phyloP scores from a whole-genome alignment of 2,888 invertebrate genomes.

The Gastracanthus pulcherrimus region DNA sequence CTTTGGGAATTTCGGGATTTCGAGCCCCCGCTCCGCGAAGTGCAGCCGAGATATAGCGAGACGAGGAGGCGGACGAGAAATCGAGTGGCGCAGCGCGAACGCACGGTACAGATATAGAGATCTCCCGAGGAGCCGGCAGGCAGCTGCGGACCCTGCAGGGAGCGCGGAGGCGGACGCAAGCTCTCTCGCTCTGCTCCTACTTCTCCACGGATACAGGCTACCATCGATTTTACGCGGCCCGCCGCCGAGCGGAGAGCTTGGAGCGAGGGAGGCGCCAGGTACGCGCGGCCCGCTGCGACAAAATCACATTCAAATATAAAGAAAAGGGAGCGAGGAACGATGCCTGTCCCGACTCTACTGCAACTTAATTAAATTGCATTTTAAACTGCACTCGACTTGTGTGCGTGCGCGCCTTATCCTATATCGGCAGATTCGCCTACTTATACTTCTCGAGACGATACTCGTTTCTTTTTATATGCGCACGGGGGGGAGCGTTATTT shows the following conservation, averaged over 20 bases:
- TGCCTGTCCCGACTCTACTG: neutral
- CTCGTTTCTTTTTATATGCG: no score
- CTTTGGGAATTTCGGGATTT: constrained; percentile 65
- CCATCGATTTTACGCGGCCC: constrained; percentile 20
- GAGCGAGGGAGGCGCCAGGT: neutral
- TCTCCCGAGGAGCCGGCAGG: neutral
- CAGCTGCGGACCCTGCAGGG: neutral
- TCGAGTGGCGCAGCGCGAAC: neutral
- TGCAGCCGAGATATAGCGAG: neutral
- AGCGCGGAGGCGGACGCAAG: neutral
- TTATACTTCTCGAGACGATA: no score
- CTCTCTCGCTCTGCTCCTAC: no score
- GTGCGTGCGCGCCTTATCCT: no score
- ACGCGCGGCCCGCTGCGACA: neutral
- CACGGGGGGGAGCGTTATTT: no score
- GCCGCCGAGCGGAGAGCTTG: constrained; percentile 28
- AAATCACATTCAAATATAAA: neutral
- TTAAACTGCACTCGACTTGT: no score
- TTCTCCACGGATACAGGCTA: neutral
- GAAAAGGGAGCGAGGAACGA: neutral
- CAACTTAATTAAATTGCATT: constrained; percentile 4
- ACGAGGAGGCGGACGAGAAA: neutral
- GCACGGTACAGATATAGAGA: no score
- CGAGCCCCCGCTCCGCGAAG: neutral
- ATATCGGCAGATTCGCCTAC: no score